phyloP scores from a whole-genome alignment of 2,113 vertebrate genomes.

The Cyprinus carpio region DNA sequence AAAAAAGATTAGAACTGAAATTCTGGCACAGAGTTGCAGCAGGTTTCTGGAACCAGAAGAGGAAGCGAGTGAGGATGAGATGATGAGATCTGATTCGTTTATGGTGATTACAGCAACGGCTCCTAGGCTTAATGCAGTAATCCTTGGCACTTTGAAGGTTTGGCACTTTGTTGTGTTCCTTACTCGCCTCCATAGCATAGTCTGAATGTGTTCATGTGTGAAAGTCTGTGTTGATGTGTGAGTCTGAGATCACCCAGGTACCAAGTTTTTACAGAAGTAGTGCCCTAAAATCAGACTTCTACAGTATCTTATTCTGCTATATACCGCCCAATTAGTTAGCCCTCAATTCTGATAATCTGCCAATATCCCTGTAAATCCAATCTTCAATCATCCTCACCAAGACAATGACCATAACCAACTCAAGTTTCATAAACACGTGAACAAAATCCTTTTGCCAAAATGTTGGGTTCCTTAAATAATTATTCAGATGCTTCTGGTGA shows the following conservation, averaged over 20 bases:
- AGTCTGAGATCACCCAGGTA: neutral
- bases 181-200: neutral
- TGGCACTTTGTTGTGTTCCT: slow-evolving; percentile 1
- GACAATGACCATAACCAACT: slow-evolving; percentile 45
- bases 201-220: slow-evolving; percentile 10
- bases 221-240: neutral
- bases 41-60: slow-evolving; percentile 2
- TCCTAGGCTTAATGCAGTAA: neutral
- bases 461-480: slow-evolving; percentile 65
- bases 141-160: neutral
- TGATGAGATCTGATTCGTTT: slow-evolving; percentile 9
- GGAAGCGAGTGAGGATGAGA: neutral
- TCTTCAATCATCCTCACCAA: slow-evolving; percentile 67
- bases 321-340: neutral
- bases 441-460: slow-evolving; percentile 58
- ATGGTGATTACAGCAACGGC: neutral
- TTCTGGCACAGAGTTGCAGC: slow-evolving; percentile 34
- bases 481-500: slow-evolving; percentile 52
- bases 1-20: neutral
- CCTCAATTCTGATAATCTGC: slow-evolving; percentile 44
- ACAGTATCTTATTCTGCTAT: slow-evolving; percentile 1
- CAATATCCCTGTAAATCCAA: slow-evolving; percentile 56
- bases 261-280: neutral
- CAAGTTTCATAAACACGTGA: slow-evolving; percentile 32
- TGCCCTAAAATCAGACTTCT: neutral